phyloP scores from a whole-genome alignment of 37 sponge, comb jelly and placozoan genomes.

The Spongia lamella region DNA sequence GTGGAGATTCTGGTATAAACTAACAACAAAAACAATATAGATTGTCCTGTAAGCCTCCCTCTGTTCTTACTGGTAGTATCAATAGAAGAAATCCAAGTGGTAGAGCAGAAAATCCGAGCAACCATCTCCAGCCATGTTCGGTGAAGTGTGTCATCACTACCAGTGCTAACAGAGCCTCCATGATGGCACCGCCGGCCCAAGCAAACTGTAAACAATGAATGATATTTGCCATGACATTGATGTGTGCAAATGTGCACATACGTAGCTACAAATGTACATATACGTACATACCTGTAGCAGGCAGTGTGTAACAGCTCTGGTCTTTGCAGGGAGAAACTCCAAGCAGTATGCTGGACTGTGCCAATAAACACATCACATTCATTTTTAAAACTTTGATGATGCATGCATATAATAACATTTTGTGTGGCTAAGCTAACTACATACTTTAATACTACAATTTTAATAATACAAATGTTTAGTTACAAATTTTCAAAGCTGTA shows the following conservation, averaged over 20 bases:
- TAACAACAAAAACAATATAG: too few species aligned
- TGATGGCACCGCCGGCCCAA: slow-evolving; percentile 16
- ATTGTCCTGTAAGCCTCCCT: too few species aligned
- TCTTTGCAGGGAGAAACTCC: slow-evolving; percentile 43
- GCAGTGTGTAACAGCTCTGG: slow-evolving; percentile 9
- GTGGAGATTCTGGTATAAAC: too few species aligned
- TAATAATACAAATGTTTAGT: too few species aligned
- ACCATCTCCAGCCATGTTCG: slow-evolving; percentile 11
- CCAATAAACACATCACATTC: background rate
- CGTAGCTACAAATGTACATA: background rate
- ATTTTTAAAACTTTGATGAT: background rate
- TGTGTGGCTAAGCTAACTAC: too few species aligned
- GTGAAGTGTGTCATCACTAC: slow-evolving; percentile 4
- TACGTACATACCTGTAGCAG: background rate
- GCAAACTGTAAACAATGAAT: background rate
- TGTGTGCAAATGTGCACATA: background rate
- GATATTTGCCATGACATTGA: background rate
- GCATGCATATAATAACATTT: too few species aligned
- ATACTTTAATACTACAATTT: too few species aligned
- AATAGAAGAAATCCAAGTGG: slow-evolving; percentile 8
- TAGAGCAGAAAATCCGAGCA: slow-evolving; percentile 27
- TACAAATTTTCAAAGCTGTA: too few species aligned
- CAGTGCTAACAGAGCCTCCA: slow-evolving; percentile 1
- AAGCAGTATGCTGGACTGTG: slow-evolving; percentile 25
- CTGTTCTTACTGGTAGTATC: slow-evolving; percentile 14